These are phyloP conservation scores for Sebastes elongatus DNA, from an alignment of 2,797 vertebrate genomes.

Conservation along the genomic window DNA sequence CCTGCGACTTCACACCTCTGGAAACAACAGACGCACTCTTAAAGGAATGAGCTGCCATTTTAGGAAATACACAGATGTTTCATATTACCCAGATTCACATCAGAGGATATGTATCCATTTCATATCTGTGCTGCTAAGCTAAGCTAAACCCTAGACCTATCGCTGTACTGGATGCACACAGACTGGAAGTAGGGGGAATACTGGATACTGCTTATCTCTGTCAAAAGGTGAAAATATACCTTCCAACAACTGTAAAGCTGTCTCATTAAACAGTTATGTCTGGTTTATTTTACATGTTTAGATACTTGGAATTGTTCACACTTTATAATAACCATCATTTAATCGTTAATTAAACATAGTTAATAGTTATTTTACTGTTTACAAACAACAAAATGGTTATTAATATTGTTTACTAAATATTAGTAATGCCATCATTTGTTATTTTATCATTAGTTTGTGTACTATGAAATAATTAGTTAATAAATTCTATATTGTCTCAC, in stretches of 20 bases:
- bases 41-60: neutral
- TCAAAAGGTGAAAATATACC: neutral
- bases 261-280: neutral
- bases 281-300: neutral
- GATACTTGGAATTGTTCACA: neutral
- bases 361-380: too few species aligned
- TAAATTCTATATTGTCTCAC: too few species aligned
- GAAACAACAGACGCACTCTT: conserved; percentile 5
- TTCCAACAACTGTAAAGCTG: neutral
- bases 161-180: neutral
- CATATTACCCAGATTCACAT: neutral
- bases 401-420: too few species aligned
- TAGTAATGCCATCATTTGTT: too few species aligned
- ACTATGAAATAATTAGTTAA: too few species aligned
- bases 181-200: neutral
- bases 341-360: too few species aligned
- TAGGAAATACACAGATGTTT: neutral
- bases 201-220: neutral
- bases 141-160: neutral
- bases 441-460: too few species aligned
- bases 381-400: too few species aligned
- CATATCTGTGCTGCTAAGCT: neutral
- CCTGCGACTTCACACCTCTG: conserved; percentile 91
- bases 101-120: neutral
- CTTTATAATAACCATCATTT: too few species aligned